Conservation (phyloP, 2,888 invertebrate genomes). For the Heteropelma amictum region DNA sequence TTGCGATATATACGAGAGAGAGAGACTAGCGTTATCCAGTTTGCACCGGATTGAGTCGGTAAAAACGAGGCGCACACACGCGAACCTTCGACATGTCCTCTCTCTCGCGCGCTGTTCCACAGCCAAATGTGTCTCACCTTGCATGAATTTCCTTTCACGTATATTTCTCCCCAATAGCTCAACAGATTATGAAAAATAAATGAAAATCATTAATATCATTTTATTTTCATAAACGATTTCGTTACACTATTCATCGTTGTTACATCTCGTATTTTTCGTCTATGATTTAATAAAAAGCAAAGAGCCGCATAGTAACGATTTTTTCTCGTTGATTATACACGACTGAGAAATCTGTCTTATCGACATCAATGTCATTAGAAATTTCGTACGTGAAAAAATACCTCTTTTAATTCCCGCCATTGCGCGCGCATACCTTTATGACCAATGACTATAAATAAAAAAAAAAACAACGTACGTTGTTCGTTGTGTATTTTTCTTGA, state of each 20-base stretch:
- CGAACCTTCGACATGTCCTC: conserved; percentile 35
- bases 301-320: too few relatives aligned
- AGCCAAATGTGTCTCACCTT: conserved; percentile 26
- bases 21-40: conserved; percentile 68
- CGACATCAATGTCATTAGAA: not conserved
- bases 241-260: not conserved
- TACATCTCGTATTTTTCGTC: too few relatives aligned
- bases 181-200: too few relatives aligned
- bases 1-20: conserved; percentile 34
- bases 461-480: not conserved
- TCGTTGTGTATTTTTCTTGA: not conserved
- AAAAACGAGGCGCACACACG: conserved; percentile 53
- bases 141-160: not conserved
- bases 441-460: not conserved
- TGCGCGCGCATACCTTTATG: not conserved
- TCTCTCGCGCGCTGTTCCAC: not conserved
- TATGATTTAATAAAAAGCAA: too few relatives aligned
- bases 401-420: not conserved
- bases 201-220: too few relatives aligned
- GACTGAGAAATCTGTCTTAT: too few relatives aligned
- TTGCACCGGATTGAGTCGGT: conserved; percentile 75
- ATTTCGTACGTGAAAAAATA: not conserved
- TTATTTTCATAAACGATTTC: too few relatives aligned
- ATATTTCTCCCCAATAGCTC: not conserved
- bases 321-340: too few relatives aligned